Base-by-base conservation (phyloP, 2,797 vertebrate species). In the Anableps anableps region DNA sequence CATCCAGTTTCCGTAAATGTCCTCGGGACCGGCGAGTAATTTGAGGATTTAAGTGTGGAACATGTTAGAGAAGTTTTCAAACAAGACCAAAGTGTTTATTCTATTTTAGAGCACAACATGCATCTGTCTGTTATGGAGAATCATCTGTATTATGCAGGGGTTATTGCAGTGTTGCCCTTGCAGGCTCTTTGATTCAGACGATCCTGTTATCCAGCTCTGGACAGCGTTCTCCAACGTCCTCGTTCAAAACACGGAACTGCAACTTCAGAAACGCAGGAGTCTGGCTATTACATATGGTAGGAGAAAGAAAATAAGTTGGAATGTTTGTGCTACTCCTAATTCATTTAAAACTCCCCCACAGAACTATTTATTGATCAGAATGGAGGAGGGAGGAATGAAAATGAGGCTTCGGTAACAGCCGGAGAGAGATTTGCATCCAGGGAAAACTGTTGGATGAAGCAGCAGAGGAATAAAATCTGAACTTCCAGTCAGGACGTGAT, bases 301-400 rank as follows among this genome's bases (percentile, higher is more conserved):
- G 55, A 72, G 66, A 72, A 75, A 74, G 41, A 80, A 47, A 86
- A 85, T 51, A 47, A 82, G 77, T 77, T 55, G 34, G 64, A 66
- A 74, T 34, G 83, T 75, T 62, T 86, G 74, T 0, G 36, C 74
- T 79, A 53, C 80, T 58, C 80, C 89, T 92, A 90, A 92, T 91
- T 90, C 83, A 89, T 91, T 91, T 87, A 88, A 86, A 94, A 90
- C 85, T 82, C 83, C 84, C 86, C 85, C 88, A 81, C 86, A 87
- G 86, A 92, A 80, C 88, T 87, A 89, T 91, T 92, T 91, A 94
- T 92, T 93, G 91, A 93, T 94, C 89, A 86, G 84, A 85, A 68
- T 26, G 88, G 79, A 86, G 86, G 88, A 91, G 88, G 83, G 81
- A 88, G 76, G 83, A 77, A 76, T 41, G 87, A 79, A 83, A 82